Conservation (phyloP, 1,140 invertebrate species). For the Drosophila kanapiae region DNA sequence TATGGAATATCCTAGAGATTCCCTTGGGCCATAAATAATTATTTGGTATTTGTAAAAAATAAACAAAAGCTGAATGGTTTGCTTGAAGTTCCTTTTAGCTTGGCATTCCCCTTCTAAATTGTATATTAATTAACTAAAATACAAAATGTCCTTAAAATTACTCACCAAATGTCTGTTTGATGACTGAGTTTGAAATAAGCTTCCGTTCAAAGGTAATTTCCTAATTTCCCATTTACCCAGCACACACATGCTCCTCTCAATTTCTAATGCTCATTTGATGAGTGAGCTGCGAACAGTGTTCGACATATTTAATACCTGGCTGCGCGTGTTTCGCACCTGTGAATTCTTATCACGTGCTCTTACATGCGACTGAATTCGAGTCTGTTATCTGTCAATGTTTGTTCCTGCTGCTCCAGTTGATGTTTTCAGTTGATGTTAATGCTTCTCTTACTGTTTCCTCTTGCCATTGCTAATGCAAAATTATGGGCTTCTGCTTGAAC, state of each 20-base stretch:
- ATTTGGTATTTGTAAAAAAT: background rate
- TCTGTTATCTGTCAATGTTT: constrained; percentile 58
- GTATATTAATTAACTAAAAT: background rate
- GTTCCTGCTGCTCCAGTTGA: constrained; percentile 25
- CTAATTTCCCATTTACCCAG: constrained; percentile 10
- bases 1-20: background rate
- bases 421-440: constrained; percentile 32
- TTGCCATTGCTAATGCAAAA: constrained; percentile 69
- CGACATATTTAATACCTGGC: constrained; percentile 20
- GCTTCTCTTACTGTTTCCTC: constrained; percentile 2
- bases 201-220: constrained; percentile 12
- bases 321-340: constrained; percentile 39
- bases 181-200: constrained; percentile 16
- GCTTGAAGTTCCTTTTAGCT: too few relatives aligned
- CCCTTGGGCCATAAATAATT: too few relatives aligned
- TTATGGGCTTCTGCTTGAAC: constrained; percentile 74
- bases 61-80: too few relatives aligned
- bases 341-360: constrained; percentile 74
- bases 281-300: constrained; percentile 32
- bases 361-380: constrained; percentile 51
- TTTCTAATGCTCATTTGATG: constrained; percentile 49
- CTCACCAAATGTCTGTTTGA: constrained; percentile 16
- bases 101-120: background rate
- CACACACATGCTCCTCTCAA: constrained; percentile 19
- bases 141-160: constrained; percentile 2